Base-by-base conservation (phyloP, 2,113 vertebrate species). In the Ochotona curzoniae region DNA sequence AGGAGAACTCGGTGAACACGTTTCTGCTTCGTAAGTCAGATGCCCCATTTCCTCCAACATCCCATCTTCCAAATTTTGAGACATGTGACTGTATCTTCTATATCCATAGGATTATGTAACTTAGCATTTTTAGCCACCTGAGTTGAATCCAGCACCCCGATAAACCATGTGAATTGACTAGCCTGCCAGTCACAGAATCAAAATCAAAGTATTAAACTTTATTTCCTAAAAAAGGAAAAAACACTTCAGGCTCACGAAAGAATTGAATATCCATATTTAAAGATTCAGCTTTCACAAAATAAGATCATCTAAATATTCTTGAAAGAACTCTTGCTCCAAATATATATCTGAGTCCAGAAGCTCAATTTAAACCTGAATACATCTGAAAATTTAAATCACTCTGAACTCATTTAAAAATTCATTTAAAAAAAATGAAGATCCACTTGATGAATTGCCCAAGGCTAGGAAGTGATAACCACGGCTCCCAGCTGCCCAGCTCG, bases 331-430 rank as follows among this genome's bases (percentile, higher is more conserved):
- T 30, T 84, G 26, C 25, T 25, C 44, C 54, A 63, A 47, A 25
- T 78, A 61, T 78, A 89, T 78, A 51, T 89, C 79, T 51, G 38
- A 78, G 38, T 49, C 71, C 5, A 44, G 63, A 32, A 89, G 71
- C 20, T 25, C n/a, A 70, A 12, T 26, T 63, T 13, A 89, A 78
- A 83, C 14, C 20, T 44, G 78, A 89, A 83, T 64, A 38, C 20
- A 84, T 83, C 35, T 78, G 76, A 76, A 69, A 25, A 78, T 71
- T 38, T n/a, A 78, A 78, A 86, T 54, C 54, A 44, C 80, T 70
- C 28, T 78, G 83, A 70, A 70, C 35, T 63, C 64, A 38, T 21
- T 26, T 18, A n/a, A n/a, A n/a, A n/a, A n/a, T n/a, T n/a, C 61
- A 44, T 89, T 78, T 51, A 3, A 18, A 63, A 54, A 74, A 17